Base-by-base conservation (phyloP, 2,113 vertebrate genomes). In the Epinephelus moara region DNA sequence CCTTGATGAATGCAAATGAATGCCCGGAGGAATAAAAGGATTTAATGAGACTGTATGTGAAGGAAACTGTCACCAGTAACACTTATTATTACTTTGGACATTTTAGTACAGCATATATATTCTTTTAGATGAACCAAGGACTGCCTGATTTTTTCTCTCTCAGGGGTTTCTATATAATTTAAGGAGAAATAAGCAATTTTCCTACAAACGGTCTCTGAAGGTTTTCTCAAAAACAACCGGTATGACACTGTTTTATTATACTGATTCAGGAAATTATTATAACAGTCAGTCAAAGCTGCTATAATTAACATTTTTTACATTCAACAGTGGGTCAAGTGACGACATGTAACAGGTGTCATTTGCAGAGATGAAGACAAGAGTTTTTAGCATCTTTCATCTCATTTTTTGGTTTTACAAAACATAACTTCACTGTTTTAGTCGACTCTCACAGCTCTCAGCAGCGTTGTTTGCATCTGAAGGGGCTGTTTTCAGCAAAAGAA, bases 1-100 rank as follows among this genome's bases (percentile, higher is more conserved):
- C 72, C 83, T 63, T 55, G 42, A 78, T 77, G 6, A 49, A 77
- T 62, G 61, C 57, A 70, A 69, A 76, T 70, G 10, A 55, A 70
- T 5, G 23, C 50, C 55, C 30, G 12, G 17, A 62, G 33, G 57
- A 49, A 78, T 42, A 42, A 62, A 74, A 37, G 1, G 19, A 68
- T 85, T 85, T 79, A 75, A 67, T 78, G 11, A 62, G 72, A 18
- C 37, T 71, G 19, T 56, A 80, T 42, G 27, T 50, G 7, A 71
- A 23, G 5, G 42, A 64, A 42, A 52, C 3, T 61, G 30, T 70
- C 37, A 57, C 45, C 8, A 18, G 17, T 9, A 25, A 52, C 19
- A 23, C 12, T 33, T 67, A 53, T 70, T 67, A 53, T 8, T 37
- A 57, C 27, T 52, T 70, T 50, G 33, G 6, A 50, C 64, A 70